Percentiles rank a stretch among this genome's conserved stretches.
Conservation (phyloP, 2,888 invertebrate species). For the Caenorhabditis doughertyi region DNA sequence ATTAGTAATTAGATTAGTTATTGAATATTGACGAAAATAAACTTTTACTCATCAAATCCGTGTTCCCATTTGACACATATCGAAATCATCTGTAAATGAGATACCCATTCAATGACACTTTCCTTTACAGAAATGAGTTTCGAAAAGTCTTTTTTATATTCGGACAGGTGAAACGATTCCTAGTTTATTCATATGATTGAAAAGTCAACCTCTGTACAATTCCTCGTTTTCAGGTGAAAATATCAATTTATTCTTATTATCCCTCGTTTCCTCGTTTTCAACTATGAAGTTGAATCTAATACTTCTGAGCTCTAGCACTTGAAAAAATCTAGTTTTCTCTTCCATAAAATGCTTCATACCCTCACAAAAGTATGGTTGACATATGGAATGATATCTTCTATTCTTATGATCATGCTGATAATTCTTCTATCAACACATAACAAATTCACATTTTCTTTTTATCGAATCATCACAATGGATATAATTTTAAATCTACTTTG, state of each 20-base stretch:
- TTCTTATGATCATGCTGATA: slow-evolving; percentile 8
- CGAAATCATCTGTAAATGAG: too few relatives aligned
- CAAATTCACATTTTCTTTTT: slow-evolving; percentile 18
- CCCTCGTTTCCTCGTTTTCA: too few relatives aligned
- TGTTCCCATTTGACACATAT: too few relatives aligned
- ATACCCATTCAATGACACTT: too few relatives aligned
- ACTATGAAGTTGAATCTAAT: neutral
- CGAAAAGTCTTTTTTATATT: neutral
- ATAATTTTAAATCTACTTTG: slow-evolving; percentile 5
- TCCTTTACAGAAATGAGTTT: too few relatives aligned
- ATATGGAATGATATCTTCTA: slow-evolving; percentile 7
- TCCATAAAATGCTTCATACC: neutral
- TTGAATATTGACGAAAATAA: slow-evolving; percentile 3
- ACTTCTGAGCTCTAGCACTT: neutral
- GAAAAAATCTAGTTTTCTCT: neutral
- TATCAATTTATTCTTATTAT: neutral
- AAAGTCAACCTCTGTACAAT: neutral
- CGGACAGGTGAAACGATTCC: slow-evolving; percentile 14
- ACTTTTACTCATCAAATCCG: too few relatives aligned
- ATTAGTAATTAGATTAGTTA: neutral
- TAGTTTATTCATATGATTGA: too few relatives aligned
- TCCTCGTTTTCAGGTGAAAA: neutral
- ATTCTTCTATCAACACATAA: neutral
- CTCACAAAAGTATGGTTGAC: slow-evolving; percentile 16
- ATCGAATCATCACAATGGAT: slow-evolving; percentile 23